phyloP scores from a whole-genome alignment of 1,140 invertebrate genomes.

The Tetranychus cinnabarinus region DNA sequence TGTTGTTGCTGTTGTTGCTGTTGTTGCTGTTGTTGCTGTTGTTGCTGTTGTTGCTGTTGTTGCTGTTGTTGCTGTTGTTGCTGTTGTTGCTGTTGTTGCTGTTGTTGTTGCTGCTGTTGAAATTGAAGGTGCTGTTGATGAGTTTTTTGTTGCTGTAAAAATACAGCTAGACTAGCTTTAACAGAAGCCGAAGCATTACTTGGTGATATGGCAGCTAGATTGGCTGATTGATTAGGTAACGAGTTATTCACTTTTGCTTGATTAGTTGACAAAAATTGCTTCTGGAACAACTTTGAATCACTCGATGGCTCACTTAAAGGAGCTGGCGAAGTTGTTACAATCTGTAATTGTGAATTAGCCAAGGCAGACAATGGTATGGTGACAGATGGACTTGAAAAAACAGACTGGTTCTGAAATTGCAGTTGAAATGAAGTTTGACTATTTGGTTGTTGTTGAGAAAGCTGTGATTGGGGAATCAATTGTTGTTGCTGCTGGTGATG shows the following conservation, averaged over 20 bases:
- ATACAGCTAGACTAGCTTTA: constrained; percentile 28
- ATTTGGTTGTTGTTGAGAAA: constrained; percentile 32
- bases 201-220: too few species aligned
- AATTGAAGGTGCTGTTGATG: constrained; percentile 19
- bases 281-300: constrained; percentile 22
- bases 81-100: constrained; percentile 11
- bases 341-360: background rate
- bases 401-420: constrained; percentile 13
- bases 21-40: constrained; percentile 1
- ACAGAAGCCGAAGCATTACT: too few species aligned
- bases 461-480: constrained; percentile 61
- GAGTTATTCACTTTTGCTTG: background rate
- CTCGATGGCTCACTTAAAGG: background rate
- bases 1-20: constrained; percentile 19
- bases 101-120: constrained; percentile 3
- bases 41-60: background rate
- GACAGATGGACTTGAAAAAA: background rate
- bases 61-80: constrained; percentile 18
- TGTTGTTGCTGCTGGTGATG: constrained; percentile 37
- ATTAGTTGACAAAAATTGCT: constrained; percentile 21
- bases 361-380: constrained; percentile 3
- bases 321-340: constrained; percentile 1
- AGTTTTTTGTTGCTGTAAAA: constrained; percentile 40
- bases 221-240: too few species aligned
- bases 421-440: constrained; percentile 8